Base-by-base conservation (phyloP, 2,113 vertebrate species). In the Lycaon pictus region DNA sequence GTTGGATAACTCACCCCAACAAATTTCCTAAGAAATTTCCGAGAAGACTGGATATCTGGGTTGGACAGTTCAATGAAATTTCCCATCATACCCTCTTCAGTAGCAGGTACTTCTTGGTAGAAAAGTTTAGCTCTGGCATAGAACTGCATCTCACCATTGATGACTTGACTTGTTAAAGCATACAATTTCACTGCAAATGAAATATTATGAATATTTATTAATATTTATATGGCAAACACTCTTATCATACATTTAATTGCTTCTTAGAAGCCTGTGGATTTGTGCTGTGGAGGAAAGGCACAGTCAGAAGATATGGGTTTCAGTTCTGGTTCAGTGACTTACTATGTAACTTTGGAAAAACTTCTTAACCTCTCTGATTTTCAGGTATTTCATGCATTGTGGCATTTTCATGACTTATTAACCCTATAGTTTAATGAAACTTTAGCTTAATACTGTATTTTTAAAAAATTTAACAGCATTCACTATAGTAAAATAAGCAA, bases 11-110 rank as follows among this genome's bases (percentile, higher is more conserved):
- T 98, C 98, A 99, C 99, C 99, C 99, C 99, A 98, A 99, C 98
- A 99, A 99, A 99, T 98, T 99, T 99, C 97, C 99, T 99, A 86
- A 99, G 99, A 95, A 99, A 99, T 94, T 99, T 96, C 87, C 97
- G 98, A 96, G 99, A 99, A 27, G 99, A 99, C 83, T 99, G 99
- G 74, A 99, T 98, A 71, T 99, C 99, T 2, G 99, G 98, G 93
- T 99, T 98, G 80, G 99, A 99, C 69, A 99, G 98, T 92, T 99
- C 99, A 83, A 99, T 98, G 97, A 99, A 99, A 96, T 99, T 99
- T 93, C 99, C 99, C 99, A 99, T 99, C 99, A 99, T 99, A 82
- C 99, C 99, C 96, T 99, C 99, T 98, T 99, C 99, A 0, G 99
- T 99, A 29, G 99, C 99, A 2, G 99, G 99, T 29, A 99, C 99